phyloP scores from a whole-genome alignment of 2,888 invertebrate genomes.

The Calephelis perditalis region DNA sequence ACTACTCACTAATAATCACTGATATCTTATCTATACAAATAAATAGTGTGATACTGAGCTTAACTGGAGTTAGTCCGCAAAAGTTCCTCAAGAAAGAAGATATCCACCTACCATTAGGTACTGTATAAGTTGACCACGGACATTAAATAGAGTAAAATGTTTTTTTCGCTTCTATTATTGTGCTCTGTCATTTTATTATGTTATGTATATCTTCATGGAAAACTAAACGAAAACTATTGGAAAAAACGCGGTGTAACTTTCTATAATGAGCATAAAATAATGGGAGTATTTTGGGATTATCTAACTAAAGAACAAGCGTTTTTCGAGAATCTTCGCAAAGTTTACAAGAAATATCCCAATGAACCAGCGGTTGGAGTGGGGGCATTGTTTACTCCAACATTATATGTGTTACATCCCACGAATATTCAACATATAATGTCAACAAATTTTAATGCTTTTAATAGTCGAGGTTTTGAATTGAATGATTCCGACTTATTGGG shows the following conservation, averaged over 20 bases:
- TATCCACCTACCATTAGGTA: too few relatives aligned
- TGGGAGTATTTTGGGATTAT: slow-evolving; percentile 42
- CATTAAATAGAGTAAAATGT: too few relatives aligned
- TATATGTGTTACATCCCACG: not conserved
- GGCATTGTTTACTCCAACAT: not conserved
- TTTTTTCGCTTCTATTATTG: too few relatives aligned
- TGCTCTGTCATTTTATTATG: too few relatives aligned
- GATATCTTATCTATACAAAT: too few relatives aligned
- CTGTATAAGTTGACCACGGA: too few relatives aligned
- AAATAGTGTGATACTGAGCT: too few relatives aligned
- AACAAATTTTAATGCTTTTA: not conserved
- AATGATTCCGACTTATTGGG: slow-evolving; percentile 36
- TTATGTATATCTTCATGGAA: not conserved
- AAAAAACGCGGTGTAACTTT: not conserved
- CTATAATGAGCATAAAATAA: slow-evolving; percentile 11
- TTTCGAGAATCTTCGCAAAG: slow-evolving; percentile 38
- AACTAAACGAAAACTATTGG: not conserved
- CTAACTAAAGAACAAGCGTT: slow-evolving; percentile 32
- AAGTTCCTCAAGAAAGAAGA: too few relatives aligned
- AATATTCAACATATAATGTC: not conserved
- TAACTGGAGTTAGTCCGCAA: too few relatives aligned
- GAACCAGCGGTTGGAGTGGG: slow-evolving; percentile 36
- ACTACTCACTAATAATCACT: too few relatives aligned
- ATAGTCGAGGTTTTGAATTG: too few relatives aligned
- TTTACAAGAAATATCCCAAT: slow-evolving; percentile 40